phyloP scores from a whole-genome alignment of 1,140 invertebrate species.

The silkworm (Bombyx mori) region DNA sequence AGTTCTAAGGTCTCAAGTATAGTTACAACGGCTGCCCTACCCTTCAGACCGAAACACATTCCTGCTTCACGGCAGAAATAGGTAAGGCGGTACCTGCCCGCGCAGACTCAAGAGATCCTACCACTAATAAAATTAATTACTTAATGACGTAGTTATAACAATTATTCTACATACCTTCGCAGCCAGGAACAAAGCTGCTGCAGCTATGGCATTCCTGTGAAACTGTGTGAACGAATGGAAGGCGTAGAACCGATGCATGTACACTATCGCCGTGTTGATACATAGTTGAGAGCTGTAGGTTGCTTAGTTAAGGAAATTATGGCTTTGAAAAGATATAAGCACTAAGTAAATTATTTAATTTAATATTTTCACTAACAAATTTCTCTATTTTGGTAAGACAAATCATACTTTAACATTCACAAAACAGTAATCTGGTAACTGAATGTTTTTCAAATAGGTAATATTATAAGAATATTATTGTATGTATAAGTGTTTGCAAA shows the following conservation, averaged over 20 bases:
- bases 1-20: too few species aligned
- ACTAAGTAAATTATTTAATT: neutral
- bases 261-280: slow-evolving; percentile 83
- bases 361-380: neutral
- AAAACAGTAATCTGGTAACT: too few species aligned
- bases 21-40: too few species aligned
- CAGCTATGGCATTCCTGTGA: slow-evolving; percentile 64
- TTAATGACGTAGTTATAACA: neutral
- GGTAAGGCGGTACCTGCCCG: too few species aligned
- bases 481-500: too few species aligned
- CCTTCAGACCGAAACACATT: too few species aligned
- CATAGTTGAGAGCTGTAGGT: slow-evolving; percentile 57
- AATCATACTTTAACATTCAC: too few species aligned
- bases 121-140: slow-evolving; percentile 1
- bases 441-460: too few species aligned
- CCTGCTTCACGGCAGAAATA: too few species aligned
- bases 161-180: slow-evolving; percentile 77
- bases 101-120: too few species aligned
- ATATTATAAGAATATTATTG: too few species aligned
- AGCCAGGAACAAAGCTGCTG: slow-evolving; percentile 93
- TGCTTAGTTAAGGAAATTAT: slow-evolving; percentile 33
- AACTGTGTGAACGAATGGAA: slow-evolving; percentile 77
- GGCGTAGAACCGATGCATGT: slow-evolving; percentile 98
- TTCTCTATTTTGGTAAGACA: too few species aligned
- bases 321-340: neutral